Conservation (phyloP, 2,113 vertebrate species). For the Pteropus alecto region DNA sequence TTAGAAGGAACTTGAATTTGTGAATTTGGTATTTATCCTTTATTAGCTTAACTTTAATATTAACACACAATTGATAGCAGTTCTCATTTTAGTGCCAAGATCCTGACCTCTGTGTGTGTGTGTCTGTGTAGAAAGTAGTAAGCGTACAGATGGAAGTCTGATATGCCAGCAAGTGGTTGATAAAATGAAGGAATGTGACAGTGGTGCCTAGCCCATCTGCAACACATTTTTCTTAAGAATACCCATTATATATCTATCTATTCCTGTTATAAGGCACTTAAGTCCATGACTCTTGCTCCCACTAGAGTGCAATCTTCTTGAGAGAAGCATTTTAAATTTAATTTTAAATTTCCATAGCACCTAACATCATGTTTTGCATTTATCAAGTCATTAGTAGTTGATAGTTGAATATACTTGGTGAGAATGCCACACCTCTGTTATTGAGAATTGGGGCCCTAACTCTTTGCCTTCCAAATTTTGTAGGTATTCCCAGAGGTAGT, state of each 20-base stretch:
- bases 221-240: neutral
- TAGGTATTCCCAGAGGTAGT: neutral
- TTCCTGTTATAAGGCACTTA: neutral
- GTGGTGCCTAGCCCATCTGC: neutral
- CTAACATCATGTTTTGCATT: neutral
- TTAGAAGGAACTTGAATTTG: slow-evolving; percentile 1
- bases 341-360: neutral
- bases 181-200: neutral
- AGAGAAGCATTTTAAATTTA: neutral
- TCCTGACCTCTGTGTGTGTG: neutral
- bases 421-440: neutral
- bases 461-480: neutral
- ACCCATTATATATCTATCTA: neutral
- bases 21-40: neutral
- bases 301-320: neutral
- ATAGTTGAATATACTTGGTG: neutral
- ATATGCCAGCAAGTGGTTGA: neutral
- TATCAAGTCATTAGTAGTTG: neutral
- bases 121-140: neutral
- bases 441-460: neutral
- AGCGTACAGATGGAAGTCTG: neutral
- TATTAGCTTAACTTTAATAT: neutral
- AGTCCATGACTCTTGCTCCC: neutral
- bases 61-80: neutral
- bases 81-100: neutral